Conservation (phyloP, 2,888 invertebrate genomes). For the Strigamia maritima region DNA sequence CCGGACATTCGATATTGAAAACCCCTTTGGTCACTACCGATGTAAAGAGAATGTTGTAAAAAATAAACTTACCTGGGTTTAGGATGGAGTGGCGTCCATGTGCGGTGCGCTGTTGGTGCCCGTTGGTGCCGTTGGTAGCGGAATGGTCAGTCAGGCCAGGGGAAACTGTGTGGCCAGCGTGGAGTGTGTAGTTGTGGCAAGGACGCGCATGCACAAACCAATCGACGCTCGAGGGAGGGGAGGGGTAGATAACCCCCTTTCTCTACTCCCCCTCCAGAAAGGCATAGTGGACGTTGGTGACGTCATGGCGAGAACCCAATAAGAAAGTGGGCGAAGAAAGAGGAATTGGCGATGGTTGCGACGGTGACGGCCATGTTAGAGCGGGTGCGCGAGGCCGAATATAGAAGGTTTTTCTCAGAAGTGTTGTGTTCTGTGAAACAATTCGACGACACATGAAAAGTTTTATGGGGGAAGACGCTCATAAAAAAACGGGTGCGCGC, state of each 20-base stretch:
- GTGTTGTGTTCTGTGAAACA: background rate
- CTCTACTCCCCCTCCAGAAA: background rate
- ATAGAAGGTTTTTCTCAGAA: background rate
- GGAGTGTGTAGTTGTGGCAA: background rate
- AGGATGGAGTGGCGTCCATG: too few species aligned
- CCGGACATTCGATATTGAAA: too few species aligned
- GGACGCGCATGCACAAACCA: background rate
- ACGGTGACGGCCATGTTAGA: too few species aligned
- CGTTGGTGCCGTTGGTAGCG: too few species aligned
- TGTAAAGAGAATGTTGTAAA: background rate
- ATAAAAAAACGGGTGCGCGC: background rate
- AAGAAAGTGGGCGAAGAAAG: background rate
- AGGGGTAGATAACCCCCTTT: background rate
- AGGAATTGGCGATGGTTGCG: background rate
- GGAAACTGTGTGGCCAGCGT: background rate
- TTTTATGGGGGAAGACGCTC: background rate
- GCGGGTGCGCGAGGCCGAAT: too few species aligned
- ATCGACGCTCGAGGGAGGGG: constrained; percentile 4
- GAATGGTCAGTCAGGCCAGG: background rate
- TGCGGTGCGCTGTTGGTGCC: too few species aligned
- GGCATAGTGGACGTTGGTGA: background rate
- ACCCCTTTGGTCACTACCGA: background rate
- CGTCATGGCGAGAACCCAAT: background rate
- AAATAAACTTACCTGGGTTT: background rate
- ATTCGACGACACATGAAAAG: constrained; percentile 4